Conservation (phyloP, 2,888 invertebrate species). For the Eristalinus aeneus region DNA sequence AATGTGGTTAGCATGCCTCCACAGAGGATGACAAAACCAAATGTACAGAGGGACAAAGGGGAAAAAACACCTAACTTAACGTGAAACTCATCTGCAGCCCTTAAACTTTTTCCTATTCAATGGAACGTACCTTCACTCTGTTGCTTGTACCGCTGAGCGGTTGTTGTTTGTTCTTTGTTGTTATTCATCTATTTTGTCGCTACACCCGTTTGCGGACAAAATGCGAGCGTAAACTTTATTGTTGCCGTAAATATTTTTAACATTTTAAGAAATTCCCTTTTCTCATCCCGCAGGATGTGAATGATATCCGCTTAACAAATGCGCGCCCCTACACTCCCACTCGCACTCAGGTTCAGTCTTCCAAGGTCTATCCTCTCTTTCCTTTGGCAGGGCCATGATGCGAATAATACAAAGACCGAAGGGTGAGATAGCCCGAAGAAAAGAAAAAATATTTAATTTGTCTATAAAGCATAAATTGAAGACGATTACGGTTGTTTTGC, state of each 20-base stretch:
- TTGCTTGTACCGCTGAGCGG: neutral
- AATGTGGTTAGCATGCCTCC: constrained; percentile 11
- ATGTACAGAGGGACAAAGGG: neutral
- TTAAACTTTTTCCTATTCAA: constrained; percentile 27
- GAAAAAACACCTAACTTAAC: constrained; percentile 10
- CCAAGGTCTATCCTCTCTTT: neutral
- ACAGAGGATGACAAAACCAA: neutral
- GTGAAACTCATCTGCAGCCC: constrained; percentile 48
- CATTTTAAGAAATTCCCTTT: constrained; percentile 13
- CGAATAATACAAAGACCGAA: neutral
- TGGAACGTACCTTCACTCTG: neutral
- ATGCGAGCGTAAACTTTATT: constrained; percentile 51
- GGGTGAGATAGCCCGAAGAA: neutral
- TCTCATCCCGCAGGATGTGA: neutral
- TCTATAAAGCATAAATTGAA: constrained; percentile 65
- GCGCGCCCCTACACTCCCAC: neutral
- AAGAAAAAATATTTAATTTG: constrained; percentile 39
- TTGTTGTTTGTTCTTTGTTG: constrained; percentile 9
- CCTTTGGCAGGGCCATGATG: neutral
- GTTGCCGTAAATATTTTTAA: constrained; percentile 48
- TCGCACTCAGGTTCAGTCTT: too few species aligned
- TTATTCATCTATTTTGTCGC: constrained; percentile 17
- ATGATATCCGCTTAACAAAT: neutral
- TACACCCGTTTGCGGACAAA: constrained; percentile 40
- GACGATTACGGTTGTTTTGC: constrained; percentile 51